Base-by-base conservation (phyloP, 2,888 invertebrate species). In the Lissonota sp. region DNA sequence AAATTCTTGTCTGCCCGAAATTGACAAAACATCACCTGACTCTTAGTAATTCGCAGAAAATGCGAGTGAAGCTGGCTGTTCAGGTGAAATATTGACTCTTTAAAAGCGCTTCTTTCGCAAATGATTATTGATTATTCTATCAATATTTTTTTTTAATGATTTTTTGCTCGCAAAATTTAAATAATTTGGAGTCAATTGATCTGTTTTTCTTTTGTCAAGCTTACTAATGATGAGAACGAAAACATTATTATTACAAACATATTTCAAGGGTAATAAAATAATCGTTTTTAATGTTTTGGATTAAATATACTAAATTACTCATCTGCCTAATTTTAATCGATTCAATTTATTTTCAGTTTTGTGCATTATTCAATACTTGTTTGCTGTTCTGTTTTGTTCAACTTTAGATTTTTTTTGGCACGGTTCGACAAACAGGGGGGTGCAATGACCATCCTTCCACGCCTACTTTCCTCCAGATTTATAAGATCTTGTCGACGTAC, bases 401-500 rank as follows among this genome's bases (percentile, higher is more conserved):
- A 8, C 44, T 10, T 55, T 16, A 57, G 69, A 69, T 57, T 12
- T 57, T 66, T 42, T 69, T 69, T 57, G 55, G 69, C 57, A 69
- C 57, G 69, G 69, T 69, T 55, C 69, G 57, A 57, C 69, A 57
- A 69, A 40, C 57, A 57, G 69, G 69, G 55, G 69, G 69, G 12
- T 69, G 57, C 26, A 57, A 57, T 57, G 55, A 69, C 10, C 69
- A 69, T 16, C 69, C 69, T 57, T 57, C 55, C 69, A 69, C 69
- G 26, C 57, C 69, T 46, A 55, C 55, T 46, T 55, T 46, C 26
- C 44, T 55, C 44, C 10, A 44, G 44, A 63, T 63, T 63, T 63
- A 75, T 58, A 79, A 81, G 67, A 81, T 83, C 12, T 51, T 79
- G 10, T 81, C 79, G 14, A 72, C 67, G 62, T 83, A 53, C 57